Base-by-base conservation (phyloP, 2,113 vertebrate species). In the Lampris incognitus region DNA sequence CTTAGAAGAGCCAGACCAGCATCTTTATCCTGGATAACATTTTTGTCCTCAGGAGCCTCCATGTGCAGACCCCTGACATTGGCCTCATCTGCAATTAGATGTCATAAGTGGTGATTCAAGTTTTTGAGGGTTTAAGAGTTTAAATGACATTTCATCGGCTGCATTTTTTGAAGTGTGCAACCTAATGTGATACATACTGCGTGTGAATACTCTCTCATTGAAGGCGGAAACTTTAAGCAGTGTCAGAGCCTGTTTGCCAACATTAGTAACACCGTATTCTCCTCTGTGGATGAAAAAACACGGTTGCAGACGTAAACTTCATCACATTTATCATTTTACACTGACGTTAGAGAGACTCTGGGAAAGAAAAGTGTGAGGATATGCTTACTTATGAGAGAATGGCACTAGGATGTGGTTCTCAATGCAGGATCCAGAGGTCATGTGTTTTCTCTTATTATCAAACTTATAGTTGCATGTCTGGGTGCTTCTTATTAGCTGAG, bases 391-490 rank as follows among this genome's bases (percentile, higher is more conserved):
- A 85, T 95, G 80, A 9, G 95, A 97, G 83, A 94, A 96, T 67
- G 97, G 97, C 58, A 97, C 82, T 66, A 98, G 90, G 56, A 96
- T 90, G 79, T 99, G 97, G 1, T 95, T 95, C 82, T 99, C 98
- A 70, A 83, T 93, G 87, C 98, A 99, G 71, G 87, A 86, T 6
- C 81, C 97, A 65, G 94, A 95, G 50, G 91, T 94, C 77, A 97
- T 92, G 24, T 98, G 96, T 72, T 94, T 97, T 73, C 91, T 94
- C 72, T 89, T 94, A 66, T 94, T 83, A 79, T 99, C 97, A 87
- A 99, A 94, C 64, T 87, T 95, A 83, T 99, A 99, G 82, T 94
- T 95, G 83, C 98, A 99, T 62, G 92, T 92, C 75, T 99, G 97
- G 57, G 87, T 95, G 89, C 97, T 98, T 79, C 87, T 94, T 66